Evolutionary conservation across 2,113 vertebrate genomes (phyloP).

Genomic region (Xerus inauris): DNA sequence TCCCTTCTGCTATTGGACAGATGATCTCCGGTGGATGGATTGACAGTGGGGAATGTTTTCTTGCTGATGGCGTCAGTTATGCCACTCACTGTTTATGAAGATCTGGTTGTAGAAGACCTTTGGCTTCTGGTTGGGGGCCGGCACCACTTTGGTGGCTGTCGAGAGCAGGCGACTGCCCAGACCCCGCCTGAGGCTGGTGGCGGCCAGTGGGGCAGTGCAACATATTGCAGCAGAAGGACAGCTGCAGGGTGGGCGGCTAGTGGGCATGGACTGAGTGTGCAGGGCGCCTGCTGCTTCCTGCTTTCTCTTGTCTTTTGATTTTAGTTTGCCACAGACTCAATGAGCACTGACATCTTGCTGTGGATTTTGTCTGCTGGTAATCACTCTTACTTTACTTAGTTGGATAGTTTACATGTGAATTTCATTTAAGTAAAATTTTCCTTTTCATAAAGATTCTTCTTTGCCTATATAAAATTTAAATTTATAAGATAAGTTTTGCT

Average conservation of each 20-base stretch:
- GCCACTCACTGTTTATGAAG: slow-evolving; percentile 98
- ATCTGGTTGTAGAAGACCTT: slow-evolving; percentile 93
- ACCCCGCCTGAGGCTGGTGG: not conserved
- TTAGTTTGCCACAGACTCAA: not conserved
- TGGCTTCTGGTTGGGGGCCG: slow-evolving; percentile 89
- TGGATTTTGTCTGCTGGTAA: not conserved
- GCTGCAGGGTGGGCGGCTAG: too few species aligned
- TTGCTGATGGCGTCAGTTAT: slow-evolving; percentile 90
- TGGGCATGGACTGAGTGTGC: too few species aligned
- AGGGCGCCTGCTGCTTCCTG: not conserved
- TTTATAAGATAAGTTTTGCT: slow-evolving; percentile 15
- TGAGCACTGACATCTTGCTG: not conserved
- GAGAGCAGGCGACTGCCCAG: slow-evolving; percentile 82
- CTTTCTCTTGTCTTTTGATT: not conserved
- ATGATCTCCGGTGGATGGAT: slow-evolving; percentile 96
- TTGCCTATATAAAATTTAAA: not conserved
- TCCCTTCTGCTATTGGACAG: slow-evolving; percentile 89
- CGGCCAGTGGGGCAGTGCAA: too few species aligned
- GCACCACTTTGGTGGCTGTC: slow-evolving; percentile 85
- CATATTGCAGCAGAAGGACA: too few species aligned
- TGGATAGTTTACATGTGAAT: not conserved
- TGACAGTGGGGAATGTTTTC: slow-evolving; percentile 94
- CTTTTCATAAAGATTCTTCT: not conserved
- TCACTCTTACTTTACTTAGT: not conserved
- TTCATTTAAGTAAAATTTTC: slow-evolving; percentile 27